These are phyloP conservation scores for Dendroctonus ponderosae DNA, from an alignment of 1,140 invertebrate species.

Conservation along the genomic window DNA sequence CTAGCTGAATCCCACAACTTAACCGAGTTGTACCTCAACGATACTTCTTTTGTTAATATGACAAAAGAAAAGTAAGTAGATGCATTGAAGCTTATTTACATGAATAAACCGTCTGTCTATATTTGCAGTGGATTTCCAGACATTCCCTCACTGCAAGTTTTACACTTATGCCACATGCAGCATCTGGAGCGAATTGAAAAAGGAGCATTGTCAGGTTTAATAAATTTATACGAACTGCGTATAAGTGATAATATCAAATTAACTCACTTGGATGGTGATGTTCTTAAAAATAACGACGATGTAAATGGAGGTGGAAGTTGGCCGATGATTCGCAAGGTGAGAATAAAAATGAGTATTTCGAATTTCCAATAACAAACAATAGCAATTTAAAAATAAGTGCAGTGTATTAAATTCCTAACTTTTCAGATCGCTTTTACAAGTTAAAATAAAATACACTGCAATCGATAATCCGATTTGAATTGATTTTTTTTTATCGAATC, in stretches of 20 bases:
- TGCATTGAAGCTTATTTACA: neutral
- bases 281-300: constrained; percentile 52
- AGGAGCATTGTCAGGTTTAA: constrained; percentile 55
- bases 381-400: no score
- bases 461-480: no score
- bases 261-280: constrained; percentile 55
- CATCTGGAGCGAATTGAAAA: constrained; percentile 57
- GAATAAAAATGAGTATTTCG: no score
- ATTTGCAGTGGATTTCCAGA: constrained; percentile 60
- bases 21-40: constrained; percentile 62
- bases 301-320: constrained; percentile 55
- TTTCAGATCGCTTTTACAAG: no score
- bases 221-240: constrained; percentile 54
- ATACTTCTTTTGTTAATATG: constrained; percentile 63
- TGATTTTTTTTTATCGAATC: no score
- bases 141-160: constrained; percentile 58
- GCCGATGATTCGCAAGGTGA: constrained; percentile 46
- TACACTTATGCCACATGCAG: constrained; percentile 65
- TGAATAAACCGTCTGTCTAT: neutral
- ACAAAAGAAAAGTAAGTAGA: constrained; percentile 49
- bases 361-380: no score
- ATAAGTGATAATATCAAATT: constrained; percentile 61
- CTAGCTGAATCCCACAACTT: constrained; percentile 60
- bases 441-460: no score
- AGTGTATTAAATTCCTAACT: no score